Evolutionary conservation across 1,140 invertebrate genomes (phyloP), one percentile per base, ranked within the genome.

Genomic region (Steinernema khuongi): DNA sequence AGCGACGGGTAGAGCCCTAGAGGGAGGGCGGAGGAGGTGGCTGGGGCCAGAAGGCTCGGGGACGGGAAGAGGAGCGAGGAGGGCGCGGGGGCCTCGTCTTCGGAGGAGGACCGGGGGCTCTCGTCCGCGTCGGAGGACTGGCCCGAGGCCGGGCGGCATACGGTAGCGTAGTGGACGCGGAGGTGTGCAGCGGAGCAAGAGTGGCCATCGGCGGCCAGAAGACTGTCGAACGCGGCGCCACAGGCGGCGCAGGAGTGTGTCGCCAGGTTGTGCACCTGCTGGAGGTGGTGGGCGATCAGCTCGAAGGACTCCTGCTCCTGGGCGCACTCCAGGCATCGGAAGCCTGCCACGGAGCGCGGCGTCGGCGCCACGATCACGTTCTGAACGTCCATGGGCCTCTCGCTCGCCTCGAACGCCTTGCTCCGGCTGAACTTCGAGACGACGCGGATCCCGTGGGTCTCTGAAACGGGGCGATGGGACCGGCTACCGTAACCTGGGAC

Each of bases 361-460:
- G 33, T 77, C 22, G 67, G 26, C 19, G 43, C 22, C 66, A 30
- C 19, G 18, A 41, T 75, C 70, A 33, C 17, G 19, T 33, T 74
- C 72, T 72, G 32, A 60, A 67, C 1, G 30, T 19, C 26, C 26
- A 19, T 19, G 22, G 31, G 50, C 67, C 17, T 28, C 71, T 71
- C 71, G 68, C 76, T 72, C 26, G 77, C 19, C 28, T 83, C 82
- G 67, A 83, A 85, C 11, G 81, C 77, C 68, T 84, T 84, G 22
- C 74, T 77, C 1, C 83, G 79, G 32, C 79, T 81, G 73, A 85
- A 84, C 70, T 84, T 84, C 19, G 83, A 84, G 18, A 84, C 84
- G 18, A 84, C 83, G 26, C 83, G 84, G 41, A 84, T 84, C 50
- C 83, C 83, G 69, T 84, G 83, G 30, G 84, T 83, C 79, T 84